Conservation (phyloP, 2,888 invertebrate genomes). For the Caenorhabditis becei region DNA sequence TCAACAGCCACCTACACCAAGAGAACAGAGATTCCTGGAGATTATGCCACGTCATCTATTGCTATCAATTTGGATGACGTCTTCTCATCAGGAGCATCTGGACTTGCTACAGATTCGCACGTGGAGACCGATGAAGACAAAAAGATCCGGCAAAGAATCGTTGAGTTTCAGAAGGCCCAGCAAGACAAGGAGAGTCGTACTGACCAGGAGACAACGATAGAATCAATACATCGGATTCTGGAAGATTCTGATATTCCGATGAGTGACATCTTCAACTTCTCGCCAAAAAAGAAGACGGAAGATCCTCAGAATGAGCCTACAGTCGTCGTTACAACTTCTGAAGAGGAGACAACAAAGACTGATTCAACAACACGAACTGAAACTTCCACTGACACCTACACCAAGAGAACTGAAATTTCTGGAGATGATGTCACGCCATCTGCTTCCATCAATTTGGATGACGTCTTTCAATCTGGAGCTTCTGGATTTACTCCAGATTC, state of each 20-base stretch:
- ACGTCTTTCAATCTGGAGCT: background rate
- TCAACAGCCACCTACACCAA: too few relatives aligned
- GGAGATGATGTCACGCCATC: too few relatives aligned
- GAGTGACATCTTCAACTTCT: background rate
- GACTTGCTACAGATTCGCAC: too few relatives aligned
- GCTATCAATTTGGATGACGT: slow-evolving; percentile 20
- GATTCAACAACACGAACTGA: slow-evolving; percentile 27
- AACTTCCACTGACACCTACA: slow-evolving; percentile 10
- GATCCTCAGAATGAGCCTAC: background rate
- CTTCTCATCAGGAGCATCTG: background rate
- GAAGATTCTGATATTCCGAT: background rate
- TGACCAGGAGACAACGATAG: background rate
- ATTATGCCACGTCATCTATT: too few relatives aligned
- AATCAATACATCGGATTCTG: background rate
- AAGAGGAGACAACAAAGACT: slow-evolving; percentile 14
- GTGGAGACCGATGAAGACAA: background rate
- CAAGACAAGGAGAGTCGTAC: background rate
- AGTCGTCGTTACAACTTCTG: slow-evolving; percentile 2
- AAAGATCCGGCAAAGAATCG: background rate
- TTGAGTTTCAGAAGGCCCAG: slow-evolving; percentile 1
- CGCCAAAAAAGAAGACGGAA: slow-evolving; percentile 6
- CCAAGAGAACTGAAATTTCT: background rate
- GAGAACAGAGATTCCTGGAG: too few relatives aligned
- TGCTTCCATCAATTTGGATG: slow-evolving; percentile 11
- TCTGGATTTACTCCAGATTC: too few relatives aligned